Evolutionary conservation across 1,140 invertebrate species (phyloP).

Genomic region (Palaemon carinicauda): DNA sequence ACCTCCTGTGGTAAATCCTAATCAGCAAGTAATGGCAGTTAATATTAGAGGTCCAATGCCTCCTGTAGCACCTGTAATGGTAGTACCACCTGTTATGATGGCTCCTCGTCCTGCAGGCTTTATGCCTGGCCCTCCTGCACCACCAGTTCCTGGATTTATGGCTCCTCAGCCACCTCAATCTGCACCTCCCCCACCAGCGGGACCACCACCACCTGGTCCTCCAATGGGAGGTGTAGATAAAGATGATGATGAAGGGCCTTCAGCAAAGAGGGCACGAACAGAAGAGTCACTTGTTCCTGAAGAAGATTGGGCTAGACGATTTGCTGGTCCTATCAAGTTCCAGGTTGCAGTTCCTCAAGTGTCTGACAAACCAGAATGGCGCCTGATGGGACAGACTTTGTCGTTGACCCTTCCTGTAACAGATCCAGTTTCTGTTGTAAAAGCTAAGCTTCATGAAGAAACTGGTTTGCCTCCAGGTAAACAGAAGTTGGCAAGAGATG

Average conservation of each 20-base stretch:
- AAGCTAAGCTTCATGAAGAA: slow-evolving; percentile 87
- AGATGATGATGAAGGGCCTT: slow-evolving; percentile 80
- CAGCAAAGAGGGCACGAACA: slow-evolving; percentile 85
- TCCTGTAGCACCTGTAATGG: slow-evolving; percentile 60
- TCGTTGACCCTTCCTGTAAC: slow-evolving; percentile 80
- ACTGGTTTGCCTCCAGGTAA: slow-evolving; percentile 95
- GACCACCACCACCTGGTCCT: slow-evolving; percentile 23
- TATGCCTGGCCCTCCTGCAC: slow-evolving; percentile 41
- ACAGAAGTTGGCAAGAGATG: slow-evolving; percentile 95
- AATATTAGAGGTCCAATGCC: slow-evolving; percentile 58
- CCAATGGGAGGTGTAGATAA: slow-evolving; percentile 34
- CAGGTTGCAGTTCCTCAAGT: slow-evolving; percentile 81
- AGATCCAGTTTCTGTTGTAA: slow-evolving; percentile 85
- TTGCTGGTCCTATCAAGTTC: slow-evolving; percentile 75
- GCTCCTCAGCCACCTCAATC: slow-evolving; percentile 50
- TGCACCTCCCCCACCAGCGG: slow-evolving; percentile 36
- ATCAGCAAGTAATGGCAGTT: slow-evolving; percentile 59
- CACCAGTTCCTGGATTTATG: slow-evolving; percentile 49
- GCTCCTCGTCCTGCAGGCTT: slow-evolving; percentile 55
- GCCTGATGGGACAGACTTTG: slow-evolving; percentile 90
- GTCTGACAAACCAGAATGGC: slow-evolving; percentile 94
- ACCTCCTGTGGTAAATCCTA: slow-evolving; percentile 41
- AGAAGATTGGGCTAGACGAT: slow-evolving; percentile 78
- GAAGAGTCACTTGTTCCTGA: slow-evolving; percentile 94
- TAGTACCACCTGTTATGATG: slow-evolving; percentile 60